A percentile compares a stretch with the other conserved stretches of the same genome.
phyloP scores from a whole-genome alignment of 2,888 invertebrate species.

The Cinara cedri region DNA sequence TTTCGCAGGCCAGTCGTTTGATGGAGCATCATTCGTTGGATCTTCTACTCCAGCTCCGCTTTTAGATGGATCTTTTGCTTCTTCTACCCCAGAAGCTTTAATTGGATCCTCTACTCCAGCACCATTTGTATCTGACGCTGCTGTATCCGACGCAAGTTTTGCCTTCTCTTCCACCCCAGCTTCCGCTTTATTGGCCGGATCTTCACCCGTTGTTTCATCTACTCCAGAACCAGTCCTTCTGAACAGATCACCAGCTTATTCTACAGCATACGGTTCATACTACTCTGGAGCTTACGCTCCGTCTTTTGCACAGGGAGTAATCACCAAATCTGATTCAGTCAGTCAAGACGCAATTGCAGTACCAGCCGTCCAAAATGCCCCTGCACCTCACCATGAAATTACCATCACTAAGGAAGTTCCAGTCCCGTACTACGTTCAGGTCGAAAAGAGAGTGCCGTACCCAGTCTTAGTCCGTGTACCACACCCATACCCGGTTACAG shows the following conservation, averaged over 20 bases:
- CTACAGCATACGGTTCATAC: slow-evolving; percentile 17
- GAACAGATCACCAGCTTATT: slow-evolving; percentile 47
- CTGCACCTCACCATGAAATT: slow-evolving; percentile 68
- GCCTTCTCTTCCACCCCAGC: slow-evolving; percentile 29
- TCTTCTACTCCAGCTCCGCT: not conserved
- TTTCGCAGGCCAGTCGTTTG: not conserved
- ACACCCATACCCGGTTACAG: slow-evolving; percentile 69
- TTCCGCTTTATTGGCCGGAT: not conserved
- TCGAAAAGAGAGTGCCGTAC: slow-evolving; percentile 70
- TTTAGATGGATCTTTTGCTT: not conserved
- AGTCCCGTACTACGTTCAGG: slow-evolving; percentile 73
- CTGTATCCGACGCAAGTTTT: slow-evolving; percentile 55
- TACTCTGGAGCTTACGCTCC: slow-evolving; percentile 50
- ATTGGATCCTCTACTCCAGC: slow-evolving; percentile 25
- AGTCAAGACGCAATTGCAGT: slow-evolving; percentile 63
- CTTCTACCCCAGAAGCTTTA: slow-evolving; percentile 5
- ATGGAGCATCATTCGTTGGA: not conserved
- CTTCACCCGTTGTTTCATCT: slow-evolving; percentile 40
- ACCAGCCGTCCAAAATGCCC: slow-evolving; percentile 16
- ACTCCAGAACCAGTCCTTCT: slow-evolving; percentile 34
- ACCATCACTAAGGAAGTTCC: slow-evolving; percentile 75
- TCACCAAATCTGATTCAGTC: slow-evolving; percentile 60
- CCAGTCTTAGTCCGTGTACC: slow-evolving; percentile 71
- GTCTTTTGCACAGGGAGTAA: slow-evolving; percentile 57
- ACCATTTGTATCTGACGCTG: slow-evolving; percentile 18